These are phyloP conservation scores for Lepilemur ruficaudatus DNA, from an alignment of 2,797 vertebrate species.

Conservation along the genomic window DNA sequence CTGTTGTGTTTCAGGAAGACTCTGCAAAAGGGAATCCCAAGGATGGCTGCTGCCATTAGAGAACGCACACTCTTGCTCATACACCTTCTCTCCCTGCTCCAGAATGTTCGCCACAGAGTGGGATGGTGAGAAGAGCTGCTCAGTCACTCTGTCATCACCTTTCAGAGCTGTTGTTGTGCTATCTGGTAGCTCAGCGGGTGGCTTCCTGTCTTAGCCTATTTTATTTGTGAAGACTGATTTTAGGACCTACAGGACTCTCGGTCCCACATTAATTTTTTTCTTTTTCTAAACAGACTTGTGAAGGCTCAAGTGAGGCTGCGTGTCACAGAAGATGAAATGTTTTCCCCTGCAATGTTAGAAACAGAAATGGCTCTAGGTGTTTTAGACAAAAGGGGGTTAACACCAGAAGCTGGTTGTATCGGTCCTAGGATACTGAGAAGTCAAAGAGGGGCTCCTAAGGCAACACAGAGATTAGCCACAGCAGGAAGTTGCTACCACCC, in stretches of 20 bases:
- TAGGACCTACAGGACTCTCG: slow-evolving; percentile 40
- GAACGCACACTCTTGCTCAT: neutral
- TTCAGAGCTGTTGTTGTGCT: slow-evolving; percentile 47
- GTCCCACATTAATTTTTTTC: slow-evolving; percentile 53
- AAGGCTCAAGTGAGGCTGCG: slow-evolving; percentile 45
- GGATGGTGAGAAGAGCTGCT: slow-evolving; percentile 14
- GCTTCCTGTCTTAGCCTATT: slow-evolving; percentile 61
- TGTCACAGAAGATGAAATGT: slow-evolving; percentile 63
- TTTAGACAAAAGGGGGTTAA: neutral
- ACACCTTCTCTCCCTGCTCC: neutral
- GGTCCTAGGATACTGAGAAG: slow-evolving; percentile 11
- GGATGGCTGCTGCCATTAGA: neutral
- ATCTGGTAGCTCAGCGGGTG: slow-evolving; percentile 45
- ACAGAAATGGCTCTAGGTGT: slow-evolving; percentile 20
- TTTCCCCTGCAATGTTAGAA: slow-evolving; percentile 38
- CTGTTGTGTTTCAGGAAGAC: neutral
- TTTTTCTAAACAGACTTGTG: slow-evolving; percentile 62
- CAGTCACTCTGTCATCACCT: slow-evolving; percentile 63
- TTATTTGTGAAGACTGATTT: slow-evolving; percentile 66
- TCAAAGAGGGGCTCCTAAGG: neutral
- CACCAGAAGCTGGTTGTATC: neutral
- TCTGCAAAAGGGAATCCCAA: neutral
- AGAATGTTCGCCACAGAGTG: neutral
- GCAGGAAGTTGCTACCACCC: neutral
- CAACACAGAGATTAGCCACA: neutral